phyloP scores from a whole-genome alignment of 2,888 invertebrate genomes.

The Pinctada fucata region DNA sequence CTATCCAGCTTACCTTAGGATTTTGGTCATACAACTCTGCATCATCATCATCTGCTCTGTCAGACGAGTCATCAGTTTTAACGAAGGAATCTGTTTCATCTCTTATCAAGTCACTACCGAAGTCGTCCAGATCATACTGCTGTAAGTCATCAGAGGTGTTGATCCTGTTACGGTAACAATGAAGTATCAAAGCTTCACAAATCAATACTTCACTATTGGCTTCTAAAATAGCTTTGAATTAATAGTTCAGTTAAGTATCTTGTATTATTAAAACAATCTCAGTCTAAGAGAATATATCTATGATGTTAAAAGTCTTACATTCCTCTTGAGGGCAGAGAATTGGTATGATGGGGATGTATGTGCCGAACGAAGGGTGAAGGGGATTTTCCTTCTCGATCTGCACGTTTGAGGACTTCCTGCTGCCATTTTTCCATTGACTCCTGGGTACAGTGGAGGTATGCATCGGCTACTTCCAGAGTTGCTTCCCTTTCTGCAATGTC shows the following conservation, averaged over 20 bases:
- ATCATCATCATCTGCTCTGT: slow-evolving; percentile 71
- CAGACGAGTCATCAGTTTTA: slow-evolving; percentile 69
- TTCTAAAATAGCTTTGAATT: too few species aligned
- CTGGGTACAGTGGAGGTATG: slow-evolving; percentile 53
- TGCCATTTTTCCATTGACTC: slow-evolving; percentile 73
- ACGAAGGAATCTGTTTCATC: slow-evolving; percentile 72
- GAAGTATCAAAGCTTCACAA: background rate
- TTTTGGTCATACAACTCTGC: slow-evolving; percentile 75
- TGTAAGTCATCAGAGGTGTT: background rate
- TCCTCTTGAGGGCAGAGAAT: too few species aligned
- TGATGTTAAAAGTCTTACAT: too few species aligned
- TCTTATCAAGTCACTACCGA: slow-evolving; percentile 18
- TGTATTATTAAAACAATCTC: too few species aligned
- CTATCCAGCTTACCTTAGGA: slow-evolving; percentile 65
- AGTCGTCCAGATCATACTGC: too few species aligned
- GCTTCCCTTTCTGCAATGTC: slow-evolving; percentile 52
- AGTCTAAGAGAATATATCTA: too few species aligned
- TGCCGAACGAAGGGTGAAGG: slow-evolving; percentile 49
- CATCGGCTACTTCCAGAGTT: slow-evolving; percentile 57
- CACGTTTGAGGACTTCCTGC: slow-evolving; percentile 70
- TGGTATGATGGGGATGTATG: too few species aligned
- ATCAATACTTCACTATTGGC: background rate
- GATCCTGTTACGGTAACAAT: background rate
- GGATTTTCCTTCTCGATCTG: slow-evolving; percentile 72
- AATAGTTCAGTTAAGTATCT: too few species aligned